Percentiles rank a stretch among this genome's conserved stretches.
These are phyloP conservation scores for Circaetus gallicus DNA, from an alignment of 2,113 vertebrate species.

Conservation along the genomic window DNA sequence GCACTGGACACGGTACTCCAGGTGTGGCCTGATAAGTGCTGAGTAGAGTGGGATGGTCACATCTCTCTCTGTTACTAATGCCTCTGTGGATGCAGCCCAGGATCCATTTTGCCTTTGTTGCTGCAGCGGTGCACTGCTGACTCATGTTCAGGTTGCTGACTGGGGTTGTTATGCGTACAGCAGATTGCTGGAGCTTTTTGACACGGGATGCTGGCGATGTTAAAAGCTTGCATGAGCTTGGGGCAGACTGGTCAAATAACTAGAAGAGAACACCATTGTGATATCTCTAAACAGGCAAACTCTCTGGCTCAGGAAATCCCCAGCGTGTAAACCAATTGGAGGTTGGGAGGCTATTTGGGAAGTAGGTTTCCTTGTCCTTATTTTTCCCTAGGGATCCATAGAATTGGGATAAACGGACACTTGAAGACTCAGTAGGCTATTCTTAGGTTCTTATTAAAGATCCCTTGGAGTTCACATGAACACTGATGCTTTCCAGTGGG, in stretches of 20 bases:
- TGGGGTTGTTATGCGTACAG: background rate
- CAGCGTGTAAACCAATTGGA: background rate
- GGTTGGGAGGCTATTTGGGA: background rate
- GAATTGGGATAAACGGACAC: background rate
- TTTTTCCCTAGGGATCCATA: background rate
- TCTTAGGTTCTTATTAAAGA: background rate
- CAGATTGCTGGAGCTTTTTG: background rate
- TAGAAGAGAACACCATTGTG: background rate
- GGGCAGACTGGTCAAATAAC: background rate
- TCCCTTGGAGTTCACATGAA: background rate
- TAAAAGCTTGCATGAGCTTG: background rate
- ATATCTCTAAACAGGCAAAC: background rate
- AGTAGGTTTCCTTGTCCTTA: background rate
- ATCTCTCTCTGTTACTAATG: background rate
- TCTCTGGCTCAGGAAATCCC: background rate
- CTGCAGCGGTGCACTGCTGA: background rate
- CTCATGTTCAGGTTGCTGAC: background rate
- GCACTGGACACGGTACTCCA: background rate
- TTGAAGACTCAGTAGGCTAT: background rate
- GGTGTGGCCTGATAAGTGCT: background rate
- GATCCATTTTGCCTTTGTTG: background rate
- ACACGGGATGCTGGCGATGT: accelerated
- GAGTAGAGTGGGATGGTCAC: background rate
- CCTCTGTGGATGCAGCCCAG: background rate
- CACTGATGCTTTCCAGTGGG: background rate